These are phyloP conservation scores for Stenoptilia bipunctidactyla DNA, from an alignment of 2,888 invertebrate species.

Conservation along the genomic window DNA sequence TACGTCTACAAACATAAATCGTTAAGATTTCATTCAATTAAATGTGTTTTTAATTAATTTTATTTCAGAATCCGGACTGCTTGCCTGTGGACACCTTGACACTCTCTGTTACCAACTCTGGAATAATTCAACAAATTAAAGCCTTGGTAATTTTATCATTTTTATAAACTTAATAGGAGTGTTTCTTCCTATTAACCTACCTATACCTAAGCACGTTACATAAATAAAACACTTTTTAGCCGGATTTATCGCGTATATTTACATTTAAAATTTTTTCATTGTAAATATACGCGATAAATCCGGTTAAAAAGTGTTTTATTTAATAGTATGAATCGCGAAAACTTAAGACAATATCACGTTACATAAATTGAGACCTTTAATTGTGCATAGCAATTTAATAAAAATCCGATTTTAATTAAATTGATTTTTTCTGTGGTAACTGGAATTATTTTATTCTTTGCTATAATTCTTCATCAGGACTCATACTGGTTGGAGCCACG, in stretches of 20 bases:
- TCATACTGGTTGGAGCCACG: conserved; percentile 69
- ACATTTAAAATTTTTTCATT: too few species aligned
- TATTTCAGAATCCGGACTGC: conserved; percentile 69
- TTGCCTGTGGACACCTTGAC: conserved; percentile 65
- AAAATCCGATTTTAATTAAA: too few species aligned
- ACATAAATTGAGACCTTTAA: too few species aligned
- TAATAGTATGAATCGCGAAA: too few species aligned
- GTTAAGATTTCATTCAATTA: background rate
- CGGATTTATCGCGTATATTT: too few species aligned
- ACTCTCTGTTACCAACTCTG: conserved; percentile 55
- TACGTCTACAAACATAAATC: background rate
- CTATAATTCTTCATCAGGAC: conserved; percentile 40
- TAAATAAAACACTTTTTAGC: too few species aligned
- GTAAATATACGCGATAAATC: too few species aligned
- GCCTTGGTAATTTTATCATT: conserved; percentile 73
- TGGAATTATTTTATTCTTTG: background rate
- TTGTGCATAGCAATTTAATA: too few species aligned
- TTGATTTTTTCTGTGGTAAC: background rate
- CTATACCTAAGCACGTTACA: too few species aligned
- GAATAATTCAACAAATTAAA: conserved; percentile 65
- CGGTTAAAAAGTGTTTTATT: too few species aligned
- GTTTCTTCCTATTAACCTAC: background rate
- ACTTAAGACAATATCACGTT: too few species aligned
- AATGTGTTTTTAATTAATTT: conserved; percentile 16
- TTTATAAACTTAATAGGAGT: too few species aligned